A percentile compares a stretch with the other conserved stretches of the same genome.
Conservation (phyloP, 1,140 invertebrate species). For the Caenorhabditis tropicalis region DNA sequence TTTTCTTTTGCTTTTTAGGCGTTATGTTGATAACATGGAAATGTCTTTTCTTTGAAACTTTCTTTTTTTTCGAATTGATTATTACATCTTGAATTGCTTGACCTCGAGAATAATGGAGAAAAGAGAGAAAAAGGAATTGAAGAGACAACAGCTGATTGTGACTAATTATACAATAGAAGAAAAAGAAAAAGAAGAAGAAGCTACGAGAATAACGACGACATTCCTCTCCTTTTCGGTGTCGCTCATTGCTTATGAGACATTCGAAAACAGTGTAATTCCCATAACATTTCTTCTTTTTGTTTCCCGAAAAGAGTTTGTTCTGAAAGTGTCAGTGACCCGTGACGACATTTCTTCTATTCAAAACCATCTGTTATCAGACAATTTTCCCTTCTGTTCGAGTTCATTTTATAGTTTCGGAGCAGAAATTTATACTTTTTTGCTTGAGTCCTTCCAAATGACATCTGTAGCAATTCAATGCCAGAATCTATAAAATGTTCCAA, state of each 20-base stretch:
- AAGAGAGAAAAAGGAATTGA: background rate
- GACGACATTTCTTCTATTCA: too few species aligned
- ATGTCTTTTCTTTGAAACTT: background rate
- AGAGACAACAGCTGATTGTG: slow-evolving; percentile 10
- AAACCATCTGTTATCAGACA: too few species aligned
- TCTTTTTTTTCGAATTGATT: background rate
- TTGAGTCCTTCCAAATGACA: too few species aligned
- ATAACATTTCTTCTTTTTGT: background rate
- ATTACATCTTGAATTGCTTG: background rate
- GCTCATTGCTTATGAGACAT: background rate
- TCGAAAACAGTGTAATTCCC: background rate
- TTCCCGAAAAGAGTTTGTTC: background rate
- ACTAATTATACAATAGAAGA: slow-evolving; percentile 23
- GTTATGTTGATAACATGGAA: background rate
- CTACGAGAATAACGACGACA: slow-evolving; percentile 4
- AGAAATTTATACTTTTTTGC: too few species aligned
- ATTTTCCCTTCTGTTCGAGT: too few species aligned
- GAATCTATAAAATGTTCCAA: too few species aligned
- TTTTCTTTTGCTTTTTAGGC: too few species aligned
- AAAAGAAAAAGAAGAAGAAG: background rate
- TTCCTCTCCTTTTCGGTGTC: background rate
- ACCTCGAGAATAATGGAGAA: slow-evolving; percentile 26
- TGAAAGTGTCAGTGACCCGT: too few species aligned
- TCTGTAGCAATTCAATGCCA: too few species aligned
- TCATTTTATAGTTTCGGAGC: too few species aligned